Percentiles rank a stretch among this genome's conserved stretches.
Evolutionary conservation across 2,888 invertebrate genomes (phyloP).

Genomic region (Tethea ocularis): DNA sequence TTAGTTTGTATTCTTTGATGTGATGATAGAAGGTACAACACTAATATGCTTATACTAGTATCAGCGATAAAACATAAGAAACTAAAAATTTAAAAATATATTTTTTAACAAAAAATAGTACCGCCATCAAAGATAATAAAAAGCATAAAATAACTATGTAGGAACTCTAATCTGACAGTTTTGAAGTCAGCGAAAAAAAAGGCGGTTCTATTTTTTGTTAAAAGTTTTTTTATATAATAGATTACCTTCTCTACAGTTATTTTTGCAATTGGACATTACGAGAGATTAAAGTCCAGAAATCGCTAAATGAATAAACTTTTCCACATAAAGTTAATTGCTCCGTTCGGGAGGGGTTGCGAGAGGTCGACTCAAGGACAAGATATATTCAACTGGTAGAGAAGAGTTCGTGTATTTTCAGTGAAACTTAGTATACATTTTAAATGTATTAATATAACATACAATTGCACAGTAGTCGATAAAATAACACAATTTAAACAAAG

Average conservation of each 20-base stretch:
- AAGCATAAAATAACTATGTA: too few species aligned
- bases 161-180: too few species aligned
- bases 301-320: constrained; percentile 21
- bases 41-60: too few species aligned
- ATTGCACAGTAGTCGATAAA: constrained; percentile 3
- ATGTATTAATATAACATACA: constrained; percentile 10
- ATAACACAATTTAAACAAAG: constrained; percentile 3
- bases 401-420: constrained; percentile 30
- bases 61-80: too few species aligned
- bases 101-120: too few species aligned
- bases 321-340: constrained; percentile 35
- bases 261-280: constrained; percentile 18
- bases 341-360: constrained; percentile 15
- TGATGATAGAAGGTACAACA: too few species aligned
- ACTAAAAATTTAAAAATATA: too few species aligned
- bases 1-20: too few species aligned
- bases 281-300: constrained; percentile 15
- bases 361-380: constrained; percentile 26
- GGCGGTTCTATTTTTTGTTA: background rate
- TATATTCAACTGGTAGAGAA: constrained; percentile 25
- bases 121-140: too few species aligned
- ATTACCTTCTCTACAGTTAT: constrained; percentile 8
- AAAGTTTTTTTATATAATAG: background rate
- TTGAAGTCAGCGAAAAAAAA: too few species aligned
- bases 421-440: constrained; percentile 22